Evolutionary conservation across 2,797 vertebrate genomes (phyloP), one percentile per base, ranked within the genome.

Genomic region (Artibeus jamaicensis): DNA sequence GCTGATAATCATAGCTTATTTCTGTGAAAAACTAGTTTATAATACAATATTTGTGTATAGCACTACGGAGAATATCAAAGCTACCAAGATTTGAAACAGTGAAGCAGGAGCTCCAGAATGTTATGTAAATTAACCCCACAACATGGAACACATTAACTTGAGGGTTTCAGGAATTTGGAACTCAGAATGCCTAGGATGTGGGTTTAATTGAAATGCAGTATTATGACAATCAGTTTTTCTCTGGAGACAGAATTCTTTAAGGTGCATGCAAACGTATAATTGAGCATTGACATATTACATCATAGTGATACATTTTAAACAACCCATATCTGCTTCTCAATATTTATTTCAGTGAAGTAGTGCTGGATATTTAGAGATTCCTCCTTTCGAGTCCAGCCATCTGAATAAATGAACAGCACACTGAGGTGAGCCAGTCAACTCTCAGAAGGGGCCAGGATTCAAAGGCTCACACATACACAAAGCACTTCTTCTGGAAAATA

Each of bases 161-260:
- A 91, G 94, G 97, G 76, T 94, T 98, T 97, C 5, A 94, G 74
- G 89, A 98, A 98, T 97, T 95, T 97, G 96, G 96, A 98, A 79
- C 62, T 86, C 84, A 14, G 82, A 97, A 96, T 96, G 91, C 92
- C 29, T 87, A 96, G 97, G 97, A 97, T 98, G 94, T 97, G 97
- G 96, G 89, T 91, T 97, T 97, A 96, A 97, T 96, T 97, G 97
- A 97, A 97, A 96, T 42, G 79, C 68, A 44, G 81, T 39, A 95
- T 97, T 97, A 96, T 91, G 91, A 97, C 97, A 95, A 96, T 96
- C 94, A 73, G 86, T 83, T 95, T 93, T 93, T 50, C 97, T 97
- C 96, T 83, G 1, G 94, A 97, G 96, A 96, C 79, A 46, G 79
- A 81, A 76, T 90, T 59, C 93, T 96, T 97, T 93, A 97, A 97